Percentiles rank a stretch among this genome's conserved stretches.
Conservation (phyloP, 2,888 invertebrate species). For the Polydrusus cervinus region DNA sequence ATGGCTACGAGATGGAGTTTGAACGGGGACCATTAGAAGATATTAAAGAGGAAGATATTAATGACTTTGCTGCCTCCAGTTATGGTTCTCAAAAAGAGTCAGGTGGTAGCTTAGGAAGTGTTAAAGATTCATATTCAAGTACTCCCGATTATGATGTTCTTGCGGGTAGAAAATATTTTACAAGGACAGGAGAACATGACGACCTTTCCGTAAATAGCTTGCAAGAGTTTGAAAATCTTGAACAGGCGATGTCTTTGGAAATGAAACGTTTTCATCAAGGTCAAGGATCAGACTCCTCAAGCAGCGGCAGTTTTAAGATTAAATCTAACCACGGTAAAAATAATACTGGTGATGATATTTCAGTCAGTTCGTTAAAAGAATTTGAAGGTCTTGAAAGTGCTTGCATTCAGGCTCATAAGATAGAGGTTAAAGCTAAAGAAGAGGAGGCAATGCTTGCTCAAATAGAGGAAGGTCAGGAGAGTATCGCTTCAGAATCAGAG, state of each 20-base stretch:
- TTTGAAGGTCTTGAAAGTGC: slow-evolving; percentile 94
- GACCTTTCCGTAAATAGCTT: slow-evolving; percentile 94
- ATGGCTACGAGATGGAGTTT: slow-evolving; percentile 84
- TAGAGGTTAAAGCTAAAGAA: slow-evolving; percentile 88
- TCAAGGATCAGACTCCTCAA: slow-evolving; percentile 86
- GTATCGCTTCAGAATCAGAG: slow-evolving; percentile 74
- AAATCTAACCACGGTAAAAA: slow-evolving; percentile 81
- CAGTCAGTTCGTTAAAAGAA: slow-evolving; percentile 90
- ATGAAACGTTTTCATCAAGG: slow-evolving; percentile 80
- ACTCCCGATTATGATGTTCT: slow-evolving; percentile 93
- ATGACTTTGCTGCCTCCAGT: slow-evolving; percentile 84
- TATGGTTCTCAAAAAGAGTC: slow-evolving; percentile 85
- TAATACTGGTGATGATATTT: slow-evolving; percentile 88
- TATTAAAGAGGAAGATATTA: slow-evolving; percentile 93
- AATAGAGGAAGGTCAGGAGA: slow-evolving; percentile 74
- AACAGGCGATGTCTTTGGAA: slow-evolving; percentile 87
- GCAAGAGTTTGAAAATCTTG: slow-evolving; percentile 95
- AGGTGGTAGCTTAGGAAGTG: slow-evolving; percentile 84
- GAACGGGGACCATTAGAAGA: slow-evolving; percentile 91
- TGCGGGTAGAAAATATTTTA: slow-evolving; percentile 87
- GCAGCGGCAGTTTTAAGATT: slow-evolving; percentile 86
- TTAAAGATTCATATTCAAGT: slow-evolving; percentile 92
- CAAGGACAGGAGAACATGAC: slow-evolving; percentile 89
- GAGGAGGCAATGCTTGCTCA: slow-evolving; percentile 84
- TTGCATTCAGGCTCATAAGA: slow-evolving; percentile 87